phyloP scores from a whole-genome alignment of 2,113 vertebrate species.

The Gadus chalcogrammus region DNA sequence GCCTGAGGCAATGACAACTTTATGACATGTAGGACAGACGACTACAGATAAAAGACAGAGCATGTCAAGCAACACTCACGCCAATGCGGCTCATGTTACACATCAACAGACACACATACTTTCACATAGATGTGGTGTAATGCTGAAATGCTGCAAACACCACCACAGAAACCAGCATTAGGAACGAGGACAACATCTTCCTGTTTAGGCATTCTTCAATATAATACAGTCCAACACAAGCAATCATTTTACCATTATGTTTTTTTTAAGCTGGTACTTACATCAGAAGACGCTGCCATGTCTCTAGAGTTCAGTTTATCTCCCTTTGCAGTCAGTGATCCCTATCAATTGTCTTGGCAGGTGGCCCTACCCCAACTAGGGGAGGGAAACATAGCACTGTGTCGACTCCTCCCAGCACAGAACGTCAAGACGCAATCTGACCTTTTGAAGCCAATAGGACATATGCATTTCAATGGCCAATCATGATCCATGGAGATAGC shows the following conservation, averaged over 20 bases:
- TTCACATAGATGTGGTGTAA: too few relatives aligned
- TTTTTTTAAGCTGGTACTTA: slow-evolving; percentile 33
- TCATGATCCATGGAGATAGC: slow-evolving; percentile 2
- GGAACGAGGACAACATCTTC: background rate
- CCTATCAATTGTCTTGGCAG: slow-evolving; percentile 6
- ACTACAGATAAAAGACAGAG: too few relatives aligned
- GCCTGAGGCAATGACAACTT: too few relatives aligned
- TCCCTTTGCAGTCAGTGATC: slow-evolving; percentile 6
- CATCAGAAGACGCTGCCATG: slow-evolving; percentile 39
- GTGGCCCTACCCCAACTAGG: slow-evolving; percentile 7
- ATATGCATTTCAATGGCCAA: slow-evolving; percentile 29
- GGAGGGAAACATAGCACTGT: slow-evolving; percentile 3
- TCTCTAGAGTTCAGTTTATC: background rate
- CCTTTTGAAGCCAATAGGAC: slow-evolving; percentile 9
- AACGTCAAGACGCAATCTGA: background rate
- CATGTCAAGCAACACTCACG: too few relatives aligned
- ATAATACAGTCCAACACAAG: background rate
- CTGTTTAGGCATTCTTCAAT: background rate
- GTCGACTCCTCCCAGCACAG: slow-evolving; percentile 42
- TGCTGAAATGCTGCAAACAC: too few relatives aligned
- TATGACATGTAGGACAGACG: too few relatives aligned
- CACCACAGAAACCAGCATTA: too few relatives aligned
- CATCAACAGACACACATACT: too few relatives aligned
- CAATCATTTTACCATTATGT: background rate
- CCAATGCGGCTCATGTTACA: too few relatives aligned